A percentile compares a stretch with the other conserved stretches of the same genome.
These are phyloP conservation scores for Prionace glauca DNA, from an alignment of 2,797 vertebrate species.

Conservation along the genomic window DNA sequence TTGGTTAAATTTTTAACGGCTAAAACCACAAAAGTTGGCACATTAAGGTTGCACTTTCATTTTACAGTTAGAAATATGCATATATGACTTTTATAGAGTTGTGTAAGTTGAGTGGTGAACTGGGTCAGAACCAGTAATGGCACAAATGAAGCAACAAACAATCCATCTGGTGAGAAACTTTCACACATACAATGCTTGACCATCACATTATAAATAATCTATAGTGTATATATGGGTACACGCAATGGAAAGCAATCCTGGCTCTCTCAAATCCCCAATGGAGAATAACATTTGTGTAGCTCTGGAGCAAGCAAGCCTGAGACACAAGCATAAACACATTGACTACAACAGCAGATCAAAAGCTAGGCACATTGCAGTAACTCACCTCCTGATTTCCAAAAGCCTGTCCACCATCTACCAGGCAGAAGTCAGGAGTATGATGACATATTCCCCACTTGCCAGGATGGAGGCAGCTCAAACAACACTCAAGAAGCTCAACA, in stretches of 20 bases:
- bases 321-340: neutral
- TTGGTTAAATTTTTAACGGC: conserved; percentile 18
- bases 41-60: conserved; percentile 20
- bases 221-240: neutral
- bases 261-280: neutral
- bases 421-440: too few relatives aligned
- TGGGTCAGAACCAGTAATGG: neutral
- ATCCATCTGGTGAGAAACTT: too few relatives aligned
- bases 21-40: conserved; percentile 15
- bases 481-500: too few relatives aligned
- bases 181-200: neutral
- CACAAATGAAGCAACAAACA: neutral
- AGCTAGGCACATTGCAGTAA: too few relatives aligned
- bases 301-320: neutral
- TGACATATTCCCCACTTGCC: too few relatives aligned
- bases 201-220: neutral
- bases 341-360: too few relatives aligned
- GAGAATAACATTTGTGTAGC: neutral
- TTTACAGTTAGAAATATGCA: neutral
- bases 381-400: too few relatives aligned
- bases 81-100: neutral
- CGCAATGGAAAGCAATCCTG: neutral
- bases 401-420: too few relatives aligned
- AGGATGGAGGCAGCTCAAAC: too few relatives aligned
- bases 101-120: neutral